Percentiles rank a stretch among this genome's conserved stretches.
Conservation (phyloP, 2,113 vertebrate species). For the Solea senegalensis region DNA sequence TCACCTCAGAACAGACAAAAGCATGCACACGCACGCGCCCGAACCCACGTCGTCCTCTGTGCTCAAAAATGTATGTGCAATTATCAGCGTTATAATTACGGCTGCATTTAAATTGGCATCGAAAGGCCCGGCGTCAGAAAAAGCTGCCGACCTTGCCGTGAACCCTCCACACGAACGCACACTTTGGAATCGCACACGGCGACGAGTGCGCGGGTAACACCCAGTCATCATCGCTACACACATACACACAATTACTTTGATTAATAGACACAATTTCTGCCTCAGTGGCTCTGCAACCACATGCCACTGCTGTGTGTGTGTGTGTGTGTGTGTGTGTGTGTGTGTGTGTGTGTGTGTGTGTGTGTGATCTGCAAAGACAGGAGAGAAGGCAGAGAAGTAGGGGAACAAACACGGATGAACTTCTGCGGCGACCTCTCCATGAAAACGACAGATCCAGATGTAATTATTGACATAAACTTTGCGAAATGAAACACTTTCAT, state of each 20-base stretch:
- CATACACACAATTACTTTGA: slow-evolving; percentile 49
- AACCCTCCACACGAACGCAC: slow-evolving; percentile 31
- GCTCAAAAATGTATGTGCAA: slow-evolving; percentile 42
- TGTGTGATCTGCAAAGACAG: not conserved
- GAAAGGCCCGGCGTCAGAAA: slow-evolving; percentile 38
- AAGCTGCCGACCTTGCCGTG: slow-evolving; percentile 48
- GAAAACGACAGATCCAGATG: slow-evolving; percentile 6
- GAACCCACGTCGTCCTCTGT: not conserved
- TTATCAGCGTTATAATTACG: slow-evolving; percentile 68
- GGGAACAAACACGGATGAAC: not conserved
- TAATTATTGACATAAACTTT: slow-evolving; percentile 6
- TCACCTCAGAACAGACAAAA: slow-evolving; percentile 48
- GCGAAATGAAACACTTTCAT: slow-evolving; percentile 18
- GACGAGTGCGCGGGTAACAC: slow-evolving; percentile 6
- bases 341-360: not conserved
- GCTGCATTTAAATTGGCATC: slow-evolving; percentile 52
- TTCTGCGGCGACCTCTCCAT: slow-evolving; percentile 1
- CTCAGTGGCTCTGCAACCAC: not conserved
- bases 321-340: not conserved
- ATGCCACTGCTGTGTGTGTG: not conserved
- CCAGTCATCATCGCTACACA: not conserved
- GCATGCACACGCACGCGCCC: slow-evolving; percentile 16
- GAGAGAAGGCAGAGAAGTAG: not conserved
- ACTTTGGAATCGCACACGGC: not conserved
- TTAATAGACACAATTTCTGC: slow-evolving; percentile 38